Conservation (phyloP, 2,113 vertebrate genomes). For the Gadus macrocephalus region DNA sequence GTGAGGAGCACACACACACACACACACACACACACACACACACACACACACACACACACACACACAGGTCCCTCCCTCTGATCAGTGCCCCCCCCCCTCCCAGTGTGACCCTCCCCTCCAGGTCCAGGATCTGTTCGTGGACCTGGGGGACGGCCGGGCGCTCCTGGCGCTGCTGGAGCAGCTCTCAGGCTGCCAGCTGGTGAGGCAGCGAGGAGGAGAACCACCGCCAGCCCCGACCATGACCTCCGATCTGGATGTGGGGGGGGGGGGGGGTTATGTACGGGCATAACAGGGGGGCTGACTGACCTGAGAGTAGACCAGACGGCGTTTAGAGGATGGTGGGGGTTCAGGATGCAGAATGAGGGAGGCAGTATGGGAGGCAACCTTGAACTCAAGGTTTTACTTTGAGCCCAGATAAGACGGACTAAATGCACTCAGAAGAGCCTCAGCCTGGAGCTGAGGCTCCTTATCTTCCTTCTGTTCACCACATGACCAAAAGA, state of each 20-base stretch:
- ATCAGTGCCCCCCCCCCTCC: not conserved
- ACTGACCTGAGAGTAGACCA: not conserved
- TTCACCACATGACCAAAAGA: too few relatives aligned
- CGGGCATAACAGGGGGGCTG: not conserved
- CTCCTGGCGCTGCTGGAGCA: slow-evolving; percentile 87
- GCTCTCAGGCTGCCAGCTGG: slow-evolving; percentile 83
- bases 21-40: too few relatives aligned
- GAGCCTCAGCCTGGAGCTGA: too few relatives aligned
- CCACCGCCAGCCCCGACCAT: too few relatives aligned
- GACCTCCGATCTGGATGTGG: too few relatives aligned
- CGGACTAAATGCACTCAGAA: too few relatives aligned
- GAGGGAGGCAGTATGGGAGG: too few relatives aligned
- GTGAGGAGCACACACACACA: slow-evolving; percentile 31
- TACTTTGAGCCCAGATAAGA: too few relatives aligned
- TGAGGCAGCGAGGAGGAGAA: slow-evolving; percentile 52
- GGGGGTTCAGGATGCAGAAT: not conserved
- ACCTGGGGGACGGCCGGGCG: slow-evolving; percentile 86
- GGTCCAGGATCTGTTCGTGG: slow-evolving; percentile 81
- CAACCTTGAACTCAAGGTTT: too few relatives aligned
- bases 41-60: not conserved
- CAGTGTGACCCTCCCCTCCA: slow-evolving; percentile 80
- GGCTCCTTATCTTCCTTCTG: too few relatives aligned
- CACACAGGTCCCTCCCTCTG: too few relatives aligned
- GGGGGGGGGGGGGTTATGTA: not conserved
- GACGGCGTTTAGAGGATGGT: not conserved